A percentile compares a stretch with the other conserved stretches of the same genome.
Evolutionary conservation across 2,888 invertebrate genomes (phyloP).

Genomic region (Tiliacea citrago): DNA sequence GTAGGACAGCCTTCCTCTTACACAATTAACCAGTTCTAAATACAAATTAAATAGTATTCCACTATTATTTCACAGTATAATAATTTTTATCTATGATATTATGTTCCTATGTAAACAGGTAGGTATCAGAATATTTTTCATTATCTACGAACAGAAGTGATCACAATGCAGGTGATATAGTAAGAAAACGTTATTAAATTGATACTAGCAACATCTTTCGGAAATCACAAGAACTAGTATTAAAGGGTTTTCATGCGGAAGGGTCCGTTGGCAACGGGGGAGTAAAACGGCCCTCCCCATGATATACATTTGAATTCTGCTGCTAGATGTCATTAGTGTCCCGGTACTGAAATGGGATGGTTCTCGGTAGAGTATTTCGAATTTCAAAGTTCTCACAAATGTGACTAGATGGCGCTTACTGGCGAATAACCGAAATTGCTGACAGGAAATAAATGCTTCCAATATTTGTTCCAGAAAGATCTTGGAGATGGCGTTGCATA

Average conservation of each 20-base stretch:
- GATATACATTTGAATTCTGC: not conserved
- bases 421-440: not conserved
- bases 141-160: no score
- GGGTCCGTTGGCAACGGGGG: accelerated
- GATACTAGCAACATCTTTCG: conserved; percentile 21
- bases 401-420: conserved; percentile 8
- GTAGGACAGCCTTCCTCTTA: no score
- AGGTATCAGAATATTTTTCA: no score
- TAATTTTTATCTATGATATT: no score
- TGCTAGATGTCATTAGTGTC: conserved; percentile 8
- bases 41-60: no score
- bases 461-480: not conserved
- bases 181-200: no score
- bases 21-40: no score
- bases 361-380: not conserved
- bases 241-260: no score
- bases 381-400: not conserved
- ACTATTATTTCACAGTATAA: no score
- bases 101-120: no score
- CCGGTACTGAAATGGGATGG: not conserved
- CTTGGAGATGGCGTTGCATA: conserved; percentile 14
- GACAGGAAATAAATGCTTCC: no score
- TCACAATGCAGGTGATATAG: no score
- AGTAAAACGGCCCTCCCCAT: not conserved
- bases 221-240: conserved; percentile 7